Conservation (phyloP, 2,113 vertebrate genomes). For the Willisornis vidua region DNA sequence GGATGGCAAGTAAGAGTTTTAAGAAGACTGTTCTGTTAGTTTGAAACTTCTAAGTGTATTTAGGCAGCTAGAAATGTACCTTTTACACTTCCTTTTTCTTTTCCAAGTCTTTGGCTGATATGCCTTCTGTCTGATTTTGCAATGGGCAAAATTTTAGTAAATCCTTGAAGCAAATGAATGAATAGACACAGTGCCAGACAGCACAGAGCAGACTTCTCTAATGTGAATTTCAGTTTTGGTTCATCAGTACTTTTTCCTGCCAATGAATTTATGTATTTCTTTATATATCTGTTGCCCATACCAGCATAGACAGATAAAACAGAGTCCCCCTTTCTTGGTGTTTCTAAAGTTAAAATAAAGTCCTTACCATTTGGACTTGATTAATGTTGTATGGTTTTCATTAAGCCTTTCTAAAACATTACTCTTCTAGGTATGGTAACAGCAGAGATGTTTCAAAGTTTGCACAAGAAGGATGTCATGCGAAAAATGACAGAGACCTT, state of each 20-base stretch:
- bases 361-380: background rate
- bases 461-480: constrained; percentile 79
- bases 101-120: background rate
- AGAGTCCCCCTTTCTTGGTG: background rate
- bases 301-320: background rate
- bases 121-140: background rate
- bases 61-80: background rate
- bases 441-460: constrained; percentile 89
- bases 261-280: background rate
- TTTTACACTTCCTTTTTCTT: background rate
- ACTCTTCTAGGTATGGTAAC: constrained; percentile 84
- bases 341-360: background rate
- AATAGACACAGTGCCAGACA: background rate
- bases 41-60: background rate
- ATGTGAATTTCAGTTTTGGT: background rate
- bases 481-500: constrained; percentile 88
- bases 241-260: background rate
- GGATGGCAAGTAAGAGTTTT: background rate
- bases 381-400: background rate
- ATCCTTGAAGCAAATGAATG: background rate
- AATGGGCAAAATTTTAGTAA: background rate
- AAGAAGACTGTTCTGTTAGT: background rate
- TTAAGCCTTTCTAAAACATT: background rate
- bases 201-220: background rate
- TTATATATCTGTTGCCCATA: background rate